Base-by-base conservation (phyloP, 1,140 invertebrate species). In the Drosophila virilis region DNA sequence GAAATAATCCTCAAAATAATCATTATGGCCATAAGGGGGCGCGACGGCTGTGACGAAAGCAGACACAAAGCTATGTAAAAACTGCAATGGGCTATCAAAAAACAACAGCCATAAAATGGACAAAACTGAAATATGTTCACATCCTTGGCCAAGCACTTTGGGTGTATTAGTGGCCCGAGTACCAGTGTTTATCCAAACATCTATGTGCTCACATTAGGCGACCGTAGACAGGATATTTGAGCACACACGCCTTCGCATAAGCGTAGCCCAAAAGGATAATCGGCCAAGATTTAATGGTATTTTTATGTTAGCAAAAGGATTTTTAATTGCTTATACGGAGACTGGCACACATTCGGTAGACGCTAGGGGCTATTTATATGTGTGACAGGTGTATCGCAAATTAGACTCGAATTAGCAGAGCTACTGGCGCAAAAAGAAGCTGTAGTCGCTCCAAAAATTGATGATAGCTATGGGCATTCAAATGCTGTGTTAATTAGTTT, bases 1-100 rank as follows among this genome's bases (percentile, higher is more conserved):
- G 76, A 61, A 70, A 85, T 88, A 86, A 86, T 86, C 82, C 83
- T 79, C 76, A 74, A 88, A 88, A 86, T 86, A 86, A 86, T 86
- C 82, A 86, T 88, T 88, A 86, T 78, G 76, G 62, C 76, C 83
- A 79, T 74, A 80, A 82, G 71, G 74, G 69, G 80, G 77, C 78
- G 77, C 76, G 67, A 76, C 67, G 52, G 10, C 48, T 61, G 60
- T 77, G 22, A 5, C 5, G 22, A 69, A n/a, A 58, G 17, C 48
- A 71, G 51, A 66, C 66, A 67, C 28, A 43, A 70, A 74, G 79
- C 78, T 79, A 88, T 86, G 83, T 86, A 78, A 86, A 86, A 86
- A 86, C 74, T 86, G 82, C 82, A 86, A 88, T 82, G 67, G 80
- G 66, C 82, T 70, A 85, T 85, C 74, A 85, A 85, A 80, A 80